Base-by-base conservation (phyloP, 2,113 vertebrate species). In the Gymnocephalus cernua region DNA sequence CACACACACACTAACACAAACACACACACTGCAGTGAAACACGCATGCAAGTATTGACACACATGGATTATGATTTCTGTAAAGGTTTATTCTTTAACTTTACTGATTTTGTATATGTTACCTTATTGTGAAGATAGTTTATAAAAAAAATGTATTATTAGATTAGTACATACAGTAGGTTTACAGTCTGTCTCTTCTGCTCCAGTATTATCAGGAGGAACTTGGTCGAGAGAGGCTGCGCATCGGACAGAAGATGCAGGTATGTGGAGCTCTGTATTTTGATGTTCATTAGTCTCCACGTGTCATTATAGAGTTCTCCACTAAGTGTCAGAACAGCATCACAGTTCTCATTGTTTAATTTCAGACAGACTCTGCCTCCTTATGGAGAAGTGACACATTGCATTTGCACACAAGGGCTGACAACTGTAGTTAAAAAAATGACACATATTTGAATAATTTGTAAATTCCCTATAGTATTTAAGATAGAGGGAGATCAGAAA, bases 231-330 rank as follows among this genome's bases (percentile, higher is more conserved):
- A 96, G 86, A 93, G 95, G 76, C 93, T 95, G 64, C 92, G 93
- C 29, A 93, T 95, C 2, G 95, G 96, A 80, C 93, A 96, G 88
- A 95, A 96, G 84, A 95, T 96, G 94, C 95, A 96, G 95, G 96
- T 95, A 89, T 50, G 90, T 63, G 29, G 12, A 76, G 21, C 45
- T 10, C 4, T 47, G 27, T 48, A 1, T 82, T 62, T 69, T 12
- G 10, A 15, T 23, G 10, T 25, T 69, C 5, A 44, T 66, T 8
- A 8, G 11, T 16, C 64, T 38, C 61, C n/a, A 27, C 7, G 2
- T 86, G 51, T 47, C 15, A 59, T 77, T 35, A 47, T 58, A 57
- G 2, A 76, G 21, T 63, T 77, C 51, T 68, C 78, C 79, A 89
- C 74, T 63, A 38, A 79, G 80, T 83, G 85, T 89, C 85, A 80